These are phyloP conservation scores for Geotrypetes seraphini DNA, from an alignment of 2,797 vertebrate species.

Conservation along the genomic window DNA sequence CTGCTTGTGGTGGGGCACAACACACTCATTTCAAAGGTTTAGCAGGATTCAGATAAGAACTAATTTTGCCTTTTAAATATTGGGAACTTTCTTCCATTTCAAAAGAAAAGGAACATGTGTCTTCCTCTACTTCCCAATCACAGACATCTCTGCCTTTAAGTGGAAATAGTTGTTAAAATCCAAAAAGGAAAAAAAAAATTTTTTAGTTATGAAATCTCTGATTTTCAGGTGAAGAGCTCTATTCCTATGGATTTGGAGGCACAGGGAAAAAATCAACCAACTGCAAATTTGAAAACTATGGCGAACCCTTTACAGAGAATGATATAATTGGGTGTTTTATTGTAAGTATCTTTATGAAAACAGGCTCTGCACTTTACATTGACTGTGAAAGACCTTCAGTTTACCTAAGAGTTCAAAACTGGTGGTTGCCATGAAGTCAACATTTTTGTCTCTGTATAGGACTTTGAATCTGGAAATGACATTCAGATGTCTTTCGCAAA, in stretches of 20 bases:
- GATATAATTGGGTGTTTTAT: slow-evolving; percentile 84
- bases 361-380: too few relatives aligned
- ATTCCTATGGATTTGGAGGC: slow-evolving; percentile 87
- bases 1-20: too few relatives aligned
- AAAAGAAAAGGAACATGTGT: too few relatives aligned
- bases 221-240: slow-evolving; percentile 77
- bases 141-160: too few relatives aligned
- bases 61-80: too few relatives aligned
- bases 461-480: slow-evolving; percentile 71
- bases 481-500: slow-evolving; percentile 76
- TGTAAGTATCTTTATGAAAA: slow-evolving; percentile 58
- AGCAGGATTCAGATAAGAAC: too few relatives aligned
- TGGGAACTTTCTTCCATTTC: too few relatives aligned
- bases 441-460: slow-evolving; percentile 41
- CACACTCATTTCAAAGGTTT: too few relatives aligned
- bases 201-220: too few relatives aligned
- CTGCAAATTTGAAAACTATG: slow-evolving; percentile 82
- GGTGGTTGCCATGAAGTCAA: too few relatives aligned
- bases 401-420: background rate
- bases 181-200: background rate
- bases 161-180: background rate
- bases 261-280: slow-evolving; percentile 82
- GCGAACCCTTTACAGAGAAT: slow-evolving; percentile 80
- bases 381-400: background rate
- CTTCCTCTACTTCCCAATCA: background rate